Evolutionary conservation across 2,797 vertebrate genomes (phyloP), one percentile per base, ranked within the genome.

Genomic region (Arnoldichthys spilopterus): DNA sequence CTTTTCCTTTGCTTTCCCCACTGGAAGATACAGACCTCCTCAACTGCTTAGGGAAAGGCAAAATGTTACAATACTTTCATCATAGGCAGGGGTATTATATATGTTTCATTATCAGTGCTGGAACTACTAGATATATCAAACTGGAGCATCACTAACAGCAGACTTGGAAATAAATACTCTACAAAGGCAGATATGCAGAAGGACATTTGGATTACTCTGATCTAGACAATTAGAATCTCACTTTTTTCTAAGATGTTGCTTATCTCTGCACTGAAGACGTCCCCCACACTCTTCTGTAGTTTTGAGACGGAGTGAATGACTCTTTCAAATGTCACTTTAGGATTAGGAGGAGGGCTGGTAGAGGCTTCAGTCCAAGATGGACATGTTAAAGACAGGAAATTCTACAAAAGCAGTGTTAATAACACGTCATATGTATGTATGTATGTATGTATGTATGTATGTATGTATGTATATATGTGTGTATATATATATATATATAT

Each of bases 241-340:
- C 69, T 40, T 56, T 30, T 56, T 37, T 71, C 69, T 15, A 7
- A 71, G 51, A 71, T 71, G 30, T 71, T 56, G 12, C 26, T 63
- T 28, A 74, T 74, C 12, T 51, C 26, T 49, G 58, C 51, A 51
- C 13, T 63, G 59, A 43, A 74, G 72, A 63, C 24, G 20, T 74
- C 28, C 13, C 51, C 43, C 43, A 74, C 16, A 20, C 28, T 63
- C 72, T 74, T 49, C 59, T 74, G 58, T 22, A 74, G 59, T 15
- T 49, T 51, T 24, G 72, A 74, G 58, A 63, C 28, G 5, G 45
- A 62, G 30, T 74, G 58, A 34, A 63, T 16, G n/a, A 74, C 72
- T 30, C 13, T 22, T 45, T 74, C 30, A 51, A 74, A 74, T 24
- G 72, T 49, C 26, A 51, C 28, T 22, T 51, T 62, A 11, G n/a